Base-by-base conservation (phyloP, 2,888 invertebrate species). In the Microplitis deprimator region DNA sequence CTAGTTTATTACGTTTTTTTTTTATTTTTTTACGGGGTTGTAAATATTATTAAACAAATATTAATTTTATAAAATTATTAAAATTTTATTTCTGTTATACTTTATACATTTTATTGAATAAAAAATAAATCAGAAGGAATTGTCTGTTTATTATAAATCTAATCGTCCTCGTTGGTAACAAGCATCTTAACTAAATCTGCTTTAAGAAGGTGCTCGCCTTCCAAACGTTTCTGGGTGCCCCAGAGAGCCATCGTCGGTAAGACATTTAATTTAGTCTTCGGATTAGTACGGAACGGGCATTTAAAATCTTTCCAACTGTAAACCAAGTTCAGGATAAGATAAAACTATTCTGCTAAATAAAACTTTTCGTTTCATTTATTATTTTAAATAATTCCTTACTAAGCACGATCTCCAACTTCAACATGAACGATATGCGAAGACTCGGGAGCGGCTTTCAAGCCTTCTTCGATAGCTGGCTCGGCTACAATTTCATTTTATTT, bases 281-380 rank as follows among this genome's bases (percentile, higher is more conserved):
- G 87, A 87, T 97, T 95, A 75, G 94, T 96, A 77, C 97, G 92
- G 90, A 97, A 98, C 1, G 94, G 94, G 87, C 96, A 96, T 13
- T 94, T 93, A 73, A 91, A 92, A 89, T 96, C 94, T 90, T 95
- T 97, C 97, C 97, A 98, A 80, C 96, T 96, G 87, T 59, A 92
- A 90, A 71, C 38, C 59, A n/a, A 70, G 40, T 64, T 65, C 29
- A 29, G 20, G 20, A 20, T 29, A 29, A 29, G 29, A 29, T 29
- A 29, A 29, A 29, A 29, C 29, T 29, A 29, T 29, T 29, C 29
- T 29, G 29, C 29, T 29, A 29, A 29, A 4, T 29, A 3, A 29
- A 29, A 29, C 29, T 29, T 29, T 20, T 20, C 2, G 1, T 20
- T 20, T 20, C 2, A 20, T 20, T 29, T 29, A 10, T 29, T 40